Percentiles rank a stretch among this genome's conserved stretches.
These are phyloP conservation scores for Acanthiza pusilla DNA, from an alignment of 2,797 vertebrate species.

Conservation along the genomic window DNA sequence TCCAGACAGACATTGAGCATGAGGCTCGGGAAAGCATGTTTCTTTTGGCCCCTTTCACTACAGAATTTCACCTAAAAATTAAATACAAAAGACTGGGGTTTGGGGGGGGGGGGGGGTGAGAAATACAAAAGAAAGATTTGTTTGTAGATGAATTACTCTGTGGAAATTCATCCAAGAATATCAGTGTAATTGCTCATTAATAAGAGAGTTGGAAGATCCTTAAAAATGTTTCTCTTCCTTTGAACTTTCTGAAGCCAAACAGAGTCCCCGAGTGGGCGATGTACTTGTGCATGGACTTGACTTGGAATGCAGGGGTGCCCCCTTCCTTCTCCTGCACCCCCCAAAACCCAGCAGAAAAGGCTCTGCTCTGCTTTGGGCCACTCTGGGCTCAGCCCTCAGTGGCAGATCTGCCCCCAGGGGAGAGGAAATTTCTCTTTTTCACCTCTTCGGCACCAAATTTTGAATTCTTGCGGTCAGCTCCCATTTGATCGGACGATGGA, in stretches of 20 bases:
- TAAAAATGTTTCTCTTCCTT: constrained; percentile 57
- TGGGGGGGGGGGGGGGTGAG: neutral
- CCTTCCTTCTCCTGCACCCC: neutral
- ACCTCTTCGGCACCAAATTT: neutral
- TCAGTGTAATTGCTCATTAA: constrained; percentile 49
- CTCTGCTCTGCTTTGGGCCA: neutral
- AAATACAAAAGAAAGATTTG: constrained; percentile 68
- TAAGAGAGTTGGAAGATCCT: constrained; percentile 63
- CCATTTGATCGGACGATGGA: neutral
- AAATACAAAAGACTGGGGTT: constrained; percentile 51
- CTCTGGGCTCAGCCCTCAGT: neutral
- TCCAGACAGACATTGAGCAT: constrained; percentile 62
- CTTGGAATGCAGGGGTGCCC: neutral
- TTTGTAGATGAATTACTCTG: constrained; percentile 69
- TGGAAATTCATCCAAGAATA: constrained; percentile 63
- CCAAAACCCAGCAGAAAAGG: neutral
- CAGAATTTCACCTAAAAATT: constrained; percentile 62
- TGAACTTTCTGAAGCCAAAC: constrained; percentile 63
- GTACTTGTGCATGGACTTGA: neutral
- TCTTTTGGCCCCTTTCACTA: constrained; percentile 65
- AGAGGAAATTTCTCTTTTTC: neutral
- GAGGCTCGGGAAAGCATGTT: constrained; percentile 63
- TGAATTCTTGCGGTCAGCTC: neutral
- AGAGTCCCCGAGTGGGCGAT: neutral
- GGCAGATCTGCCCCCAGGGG: neutral